Evolutionary conservation across 2,888 invertebrate genomes (phyloP).

Genomic region (Eristalis tenax): DNA sequence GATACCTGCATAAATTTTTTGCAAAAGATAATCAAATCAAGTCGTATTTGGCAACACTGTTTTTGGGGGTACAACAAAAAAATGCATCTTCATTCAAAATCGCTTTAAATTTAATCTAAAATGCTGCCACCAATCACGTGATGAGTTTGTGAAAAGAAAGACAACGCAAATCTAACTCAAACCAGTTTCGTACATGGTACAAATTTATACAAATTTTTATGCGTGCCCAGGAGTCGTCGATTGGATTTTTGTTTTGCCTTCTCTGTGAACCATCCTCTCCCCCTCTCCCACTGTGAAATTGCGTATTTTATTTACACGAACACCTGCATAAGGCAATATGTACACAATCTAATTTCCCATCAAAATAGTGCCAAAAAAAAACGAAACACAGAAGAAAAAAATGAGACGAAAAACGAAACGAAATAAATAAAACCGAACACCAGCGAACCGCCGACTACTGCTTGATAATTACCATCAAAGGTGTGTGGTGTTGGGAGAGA

Average conservation of each 20-base stretch:
- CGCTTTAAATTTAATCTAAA: not conserved
- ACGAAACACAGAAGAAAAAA: not conserved
- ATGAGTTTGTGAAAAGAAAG: not conserved
- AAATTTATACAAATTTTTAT: not conserved
- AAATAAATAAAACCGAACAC: not conserved
- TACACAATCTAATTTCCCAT: slow-evolving; percentile 9
- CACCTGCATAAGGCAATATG: slow-evolving; percentile 3
- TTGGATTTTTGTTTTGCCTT: not conserved
- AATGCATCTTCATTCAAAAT: not conserved
- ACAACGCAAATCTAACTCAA: not conserved
- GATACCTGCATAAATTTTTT: not conserved
- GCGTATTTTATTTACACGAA: slow-evolving; percentile 18
- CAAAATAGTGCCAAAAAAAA: slow-evolving; percentile 14
- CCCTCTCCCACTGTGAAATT: not conserved
- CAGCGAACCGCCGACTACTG: not conserved
- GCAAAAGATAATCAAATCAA: not conserved
- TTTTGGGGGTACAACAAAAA: not conserved
- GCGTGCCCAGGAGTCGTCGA: not conserved
- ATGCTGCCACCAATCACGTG: not conserved
- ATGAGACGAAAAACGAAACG: not conserved
- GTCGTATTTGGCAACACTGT: not conserved
- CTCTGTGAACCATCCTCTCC: not conserved
- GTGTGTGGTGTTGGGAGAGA: not conserved
- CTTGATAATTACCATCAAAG: slow-evolving; percentile 13
- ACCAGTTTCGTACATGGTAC: not conserved